Conservation (phyloP, 2,888 invertebrate species). For the Notodromas monacha region DNA sequence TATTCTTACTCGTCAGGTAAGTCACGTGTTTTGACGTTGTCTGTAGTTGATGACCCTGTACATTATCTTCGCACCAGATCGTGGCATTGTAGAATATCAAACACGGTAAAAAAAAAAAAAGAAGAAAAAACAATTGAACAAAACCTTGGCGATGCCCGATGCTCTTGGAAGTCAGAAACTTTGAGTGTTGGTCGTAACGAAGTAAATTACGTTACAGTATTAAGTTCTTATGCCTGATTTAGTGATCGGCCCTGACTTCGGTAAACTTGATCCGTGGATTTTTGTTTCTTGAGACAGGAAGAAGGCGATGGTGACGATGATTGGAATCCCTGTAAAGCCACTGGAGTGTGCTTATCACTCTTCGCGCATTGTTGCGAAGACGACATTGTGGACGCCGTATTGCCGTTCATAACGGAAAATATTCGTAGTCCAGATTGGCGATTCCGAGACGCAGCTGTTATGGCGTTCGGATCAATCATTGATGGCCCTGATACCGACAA, state of each 20-base stretch:
- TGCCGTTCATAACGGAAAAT: slow-evolving; percentile 82
- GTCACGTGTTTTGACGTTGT: slow-evolving; percentile 7
- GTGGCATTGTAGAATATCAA: too few relatives aligned
- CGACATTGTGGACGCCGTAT: slow-evolving; percentile 68
- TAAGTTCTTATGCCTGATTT: too few relatives aligned
- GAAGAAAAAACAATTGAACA: too few relatives aligned
- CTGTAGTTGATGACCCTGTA: too few relatives aligned
- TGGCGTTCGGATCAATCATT: slow-evolving; percentile 95
- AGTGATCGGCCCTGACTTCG: too few relatives aligned
- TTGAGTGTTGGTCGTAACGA: too few relatives aligned
- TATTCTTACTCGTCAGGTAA: slow-evolving; percentile 58
- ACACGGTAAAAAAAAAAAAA: too few relatives aligned
- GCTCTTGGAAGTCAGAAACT: too few relatives aligned
- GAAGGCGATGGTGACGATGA: slow-evolving; percentile 93
- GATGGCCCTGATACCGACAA: slow-evolving; percentile 59
- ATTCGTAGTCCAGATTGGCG: slow-evolving; percentile 78
- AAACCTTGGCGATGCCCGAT: too few relatives aligned
- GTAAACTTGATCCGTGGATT: too few relatives aligned
- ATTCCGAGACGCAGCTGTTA: slow-evolving; percentile 74
- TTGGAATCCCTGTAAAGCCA: slow-evolving; percentile 98
- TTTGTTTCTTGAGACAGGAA: slow-evolving; percentile 27
- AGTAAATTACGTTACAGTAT: too few relatives aligned
- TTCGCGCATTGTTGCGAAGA: slow-evolving; percentile 89
- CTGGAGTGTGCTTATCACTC: slow-evolving; percentile 91
- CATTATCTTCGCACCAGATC: slow-evolving; percentile 7